Conservation (phyloP, 2,797 vertebrate genomes). For the Cynodonichthys magdalenae region DNA sequence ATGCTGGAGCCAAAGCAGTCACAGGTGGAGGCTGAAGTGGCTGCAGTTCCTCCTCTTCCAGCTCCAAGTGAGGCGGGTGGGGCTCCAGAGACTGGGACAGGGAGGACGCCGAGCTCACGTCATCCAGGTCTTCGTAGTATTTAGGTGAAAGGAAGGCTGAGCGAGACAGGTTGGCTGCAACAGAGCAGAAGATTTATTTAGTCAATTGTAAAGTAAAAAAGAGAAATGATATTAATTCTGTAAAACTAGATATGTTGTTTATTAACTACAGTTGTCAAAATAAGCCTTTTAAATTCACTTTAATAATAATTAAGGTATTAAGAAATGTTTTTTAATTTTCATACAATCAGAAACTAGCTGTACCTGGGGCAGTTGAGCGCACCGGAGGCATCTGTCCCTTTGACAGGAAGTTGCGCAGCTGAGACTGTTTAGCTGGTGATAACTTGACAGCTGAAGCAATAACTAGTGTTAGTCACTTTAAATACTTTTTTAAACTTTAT, state of each 20-base stretch:
- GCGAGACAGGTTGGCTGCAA: constrained; percentile 88
- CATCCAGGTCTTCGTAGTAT: constrained; percentile 93
- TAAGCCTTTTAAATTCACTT: too few relatives aligned
- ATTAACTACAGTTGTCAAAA: too few relatives aligned
- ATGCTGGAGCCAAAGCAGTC: constrained; percentile 41
- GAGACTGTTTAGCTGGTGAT: constrained; percentile 88
- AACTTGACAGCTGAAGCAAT: constrained; percentile 82
- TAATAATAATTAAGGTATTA: too few relatives aligned
- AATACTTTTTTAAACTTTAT: neutral
- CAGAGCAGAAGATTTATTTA: neutral
- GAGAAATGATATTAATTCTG: too few relatives aligned
- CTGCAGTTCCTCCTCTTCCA: constrained; percentile 74
- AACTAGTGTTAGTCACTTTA: neutral
- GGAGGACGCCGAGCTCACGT: constrained; percentile 90
- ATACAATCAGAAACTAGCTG: neutral
- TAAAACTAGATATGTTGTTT: too few relatives aligned
- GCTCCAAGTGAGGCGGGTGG: constrained; percentile 76
- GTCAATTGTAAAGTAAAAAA: too few relatives aligned
- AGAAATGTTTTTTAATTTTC: neutral
- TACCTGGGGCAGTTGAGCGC: constrained; percentile 96
- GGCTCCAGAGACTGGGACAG: constrained; percentile 86
- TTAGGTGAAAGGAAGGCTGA: constrained; percentile 94
- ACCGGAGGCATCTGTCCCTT: constrained; percentile 93
- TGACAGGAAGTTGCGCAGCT: constrained; percentile 93
- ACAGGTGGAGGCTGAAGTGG: constrained; percentile 47